A percentile compares a stretch with the other conserved stretches of the same genome.
Conservation (phyloP, 2,113 vertebrate species). For the Cinclus cinclus region DNA sequence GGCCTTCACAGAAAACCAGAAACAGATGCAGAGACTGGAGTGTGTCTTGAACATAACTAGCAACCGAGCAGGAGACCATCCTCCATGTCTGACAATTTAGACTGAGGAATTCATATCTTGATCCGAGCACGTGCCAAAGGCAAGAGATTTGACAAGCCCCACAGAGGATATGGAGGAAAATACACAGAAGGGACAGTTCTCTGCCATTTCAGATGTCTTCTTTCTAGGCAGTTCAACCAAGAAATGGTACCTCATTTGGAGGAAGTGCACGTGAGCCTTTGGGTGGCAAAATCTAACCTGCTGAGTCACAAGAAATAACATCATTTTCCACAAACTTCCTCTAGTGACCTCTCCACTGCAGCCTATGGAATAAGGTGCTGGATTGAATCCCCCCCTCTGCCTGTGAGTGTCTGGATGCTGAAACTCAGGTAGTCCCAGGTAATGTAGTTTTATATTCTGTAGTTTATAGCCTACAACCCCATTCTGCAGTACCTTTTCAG, state of each 20-base stretch:
- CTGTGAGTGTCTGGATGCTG: not conserved
- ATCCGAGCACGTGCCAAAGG: not conserved
- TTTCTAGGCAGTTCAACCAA: not conserved
- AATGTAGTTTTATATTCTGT: not conserved
- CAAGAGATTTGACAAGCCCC: not conserved
- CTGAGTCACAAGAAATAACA: not conserved
- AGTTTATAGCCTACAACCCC: not conserved
- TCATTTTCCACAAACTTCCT: not conserved
- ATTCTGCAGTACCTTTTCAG: not conserved
- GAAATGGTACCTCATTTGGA: not conserved
- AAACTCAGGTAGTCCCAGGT: not conserved
- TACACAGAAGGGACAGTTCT: not conserved
- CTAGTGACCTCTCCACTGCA: not conserved
- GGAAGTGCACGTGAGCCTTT: not conserved
- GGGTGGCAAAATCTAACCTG: not conserved
- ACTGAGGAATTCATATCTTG: not conserved
- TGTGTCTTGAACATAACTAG: not conserved
- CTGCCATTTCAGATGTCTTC: not conserved
- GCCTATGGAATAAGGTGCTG: not conserved
- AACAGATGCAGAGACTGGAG: not conserved
- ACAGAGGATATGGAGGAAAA: not conserved
- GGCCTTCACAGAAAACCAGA: not conserved
- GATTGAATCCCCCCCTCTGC: fast-evolving
- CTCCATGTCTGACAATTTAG: not conserved
- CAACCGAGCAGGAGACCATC: not conserved